Evolutionary conservation across 2,888 invertebrate genomes (phyloP).

Genomic region (Scaptomyza reducta): DNA sequence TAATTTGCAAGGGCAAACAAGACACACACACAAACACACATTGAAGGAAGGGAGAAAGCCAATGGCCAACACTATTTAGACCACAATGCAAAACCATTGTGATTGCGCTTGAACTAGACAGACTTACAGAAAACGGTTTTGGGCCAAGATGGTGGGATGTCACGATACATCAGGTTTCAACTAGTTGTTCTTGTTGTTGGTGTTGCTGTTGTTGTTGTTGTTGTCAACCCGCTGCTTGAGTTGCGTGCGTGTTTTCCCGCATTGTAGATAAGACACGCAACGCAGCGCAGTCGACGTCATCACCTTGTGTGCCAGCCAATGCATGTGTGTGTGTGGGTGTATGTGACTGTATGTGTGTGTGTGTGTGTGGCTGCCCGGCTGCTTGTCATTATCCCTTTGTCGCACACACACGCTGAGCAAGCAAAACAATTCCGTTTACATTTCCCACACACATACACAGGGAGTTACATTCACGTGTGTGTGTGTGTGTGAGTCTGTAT

Average conservation of each 20-base stretch:
- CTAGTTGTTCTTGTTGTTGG: slow-evolving; percentile 11
- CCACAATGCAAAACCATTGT: slow-evolving; percentile 58
- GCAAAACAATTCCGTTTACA: slow-evolving; percentile 80
- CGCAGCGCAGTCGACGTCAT: slow-evolving; percentile 59
- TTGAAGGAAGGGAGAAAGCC: slow-evolving; percentile 26
- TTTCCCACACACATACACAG: slow-evolving; percentile 58
- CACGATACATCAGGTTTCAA: slow-evolving; percentile 23
- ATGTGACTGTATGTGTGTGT: slow-evolving; percentile 16
- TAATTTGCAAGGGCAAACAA: slow-evolving; percentile 44
- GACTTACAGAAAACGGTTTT: not conserved
- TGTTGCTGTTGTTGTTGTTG: slow-evolving; percentile 20
- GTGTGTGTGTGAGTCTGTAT: slow-evolving; percentile 1
- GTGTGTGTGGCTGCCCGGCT: slow-evolving; percentile 35
- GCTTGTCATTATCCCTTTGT: slow-evolving; percentile 78
- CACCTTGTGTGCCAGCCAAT: slow-evolving; percentile 62
- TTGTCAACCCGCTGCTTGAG: slow-evolving; percentile 60
- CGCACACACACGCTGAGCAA: slow-evolving; percentile 59
- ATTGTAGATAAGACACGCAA: slow-evolving; percentile 79
- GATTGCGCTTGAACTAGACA: slow-evolving; percentile 41
- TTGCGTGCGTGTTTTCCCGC: slow-evolving; percentile 75
- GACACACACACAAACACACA: not conserved
- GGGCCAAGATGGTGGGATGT: slow-evolving; percentile 24
- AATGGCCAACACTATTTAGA: slow-evolving; percentile 46
- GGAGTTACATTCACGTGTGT: not conserved
- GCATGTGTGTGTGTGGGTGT: slow-evolving; percentile 32